Percentiles rank a stretch among this genome's conserved stretches.
These are phyloP conservation scores for Chrysocyon brachyurus DNA, from an alignment of 2,797 vertebrate genomes.

Conservation along the genomic window DNA sequence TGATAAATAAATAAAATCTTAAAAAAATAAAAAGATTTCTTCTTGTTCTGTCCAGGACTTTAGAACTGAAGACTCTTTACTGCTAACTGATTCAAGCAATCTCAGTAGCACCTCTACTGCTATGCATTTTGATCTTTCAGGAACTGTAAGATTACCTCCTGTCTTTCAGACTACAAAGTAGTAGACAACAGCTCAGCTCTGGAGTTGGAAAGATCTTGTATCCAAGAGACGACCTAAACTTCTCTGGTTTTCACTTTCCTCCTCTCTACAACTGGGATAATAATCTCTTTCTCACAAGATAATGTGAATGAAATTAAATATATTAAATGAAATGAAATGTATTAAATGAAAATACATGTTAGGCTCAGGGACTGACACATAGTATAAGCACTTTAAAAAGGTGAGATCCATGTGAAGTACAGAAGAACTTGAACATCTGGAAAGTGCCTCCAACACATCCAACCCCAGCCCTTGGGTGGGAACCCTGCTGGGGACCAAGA, in stretches of 20 bases:
- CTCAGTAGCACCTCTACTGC: not conserved
- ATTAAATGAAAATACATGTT: conserved; percentile 7
- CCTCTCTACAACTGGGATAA: not conserved
- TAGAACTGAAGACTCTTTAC: not conserved
- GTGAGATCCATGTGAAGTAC: not conserved
- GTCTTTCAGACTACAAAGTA: not conserved
- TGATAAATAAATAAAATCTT: no score
- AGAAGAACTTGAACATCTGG: conserved; percentile 4
- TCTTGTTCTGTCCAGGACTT: not conserved
- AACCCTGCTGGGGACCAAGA: not conserved
- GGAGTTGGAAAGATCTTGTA: not conserved
- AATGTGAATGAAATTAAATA: not conserved
- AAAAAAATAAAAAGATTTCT: not conserved
- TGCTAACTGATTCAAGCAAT: not conserved
- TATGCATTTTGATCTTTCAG: not conserved
- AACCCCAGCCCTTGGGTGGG: not conserved
- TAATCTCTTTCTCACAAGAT: not conserved
- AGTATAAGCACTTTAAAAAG: not conserved
- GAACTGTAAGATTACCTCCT: not conserved
- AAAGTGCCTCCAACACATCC: not conserved
- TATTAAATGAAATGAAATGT: not conserved
- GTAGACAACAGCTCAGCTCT: not conserved
- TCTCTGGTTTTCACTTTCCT: not conserved
- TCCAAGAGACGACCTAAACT: not conserved
- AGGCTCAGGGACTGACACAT: not conserved